Evolutionary conservation across 2,113 vertebrate species (phyloP), one percentile per base, ranked within the genome.

Genomic region (Larimichthys crocea): DNA sequence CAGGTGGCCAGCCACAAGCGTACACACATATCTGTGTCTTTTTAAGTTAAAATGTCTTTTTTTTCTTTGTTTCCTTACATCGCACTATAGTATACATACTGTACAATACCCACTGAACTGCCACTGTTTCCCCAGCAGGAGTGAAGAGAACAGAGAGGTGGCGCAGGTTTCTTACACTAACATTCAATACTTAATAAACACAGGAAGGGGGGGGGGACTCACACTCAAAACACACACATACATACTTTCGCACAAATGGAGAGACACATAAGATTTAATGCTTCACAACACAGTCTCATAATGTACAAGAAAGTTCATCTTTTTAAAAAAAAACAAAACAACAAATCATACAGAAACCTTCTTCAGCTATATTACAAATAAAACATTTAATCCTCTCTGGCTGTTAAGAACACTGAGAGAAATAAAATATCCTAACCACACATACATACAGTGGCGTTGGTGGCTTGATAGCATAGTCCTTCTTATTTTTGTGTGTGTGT

Each of bases 1-100:
- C 94, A 94, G 93, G 95, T 94, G 96, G 95, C 96, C 96, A 96
- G 96, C 95, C 96, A 96, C 96, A 95, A 95, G 92, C 91, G 83
- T 93, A 95, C 94, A 96, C 93, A 96, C 93, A 91, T 93, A 90
- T 94, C 86, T 86, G 55, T 89, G 69, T 88, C 68, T 83, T 73
- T 82, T 96, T 96, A 96, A 96, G 92, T 96, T 96, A 96, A 96
- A 93, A 96, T 86, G 87, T 91, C 90, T 90, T 87, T 75, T 89
- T 83, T 74, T 35, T 72, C 86, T 94, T 92, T 86, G 87, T 87
- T 89, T 92, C 88, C 92, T 94, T 94, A 94, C 93, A 93, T 96
- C 93, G 92, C 90, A 94, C 92, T 90, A 84, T 91, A 89, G 89
- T 94, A 93, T 96, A 92, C 91, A 96, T 93, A 94, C 90, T 94